Percentiles rank a stretch among this genome's conserved stretches.
Evolutionary conservation across 2,888 invertebrate genomes (phyloP).

Genomic region (Troglohyphantes excavatus): DNA sequence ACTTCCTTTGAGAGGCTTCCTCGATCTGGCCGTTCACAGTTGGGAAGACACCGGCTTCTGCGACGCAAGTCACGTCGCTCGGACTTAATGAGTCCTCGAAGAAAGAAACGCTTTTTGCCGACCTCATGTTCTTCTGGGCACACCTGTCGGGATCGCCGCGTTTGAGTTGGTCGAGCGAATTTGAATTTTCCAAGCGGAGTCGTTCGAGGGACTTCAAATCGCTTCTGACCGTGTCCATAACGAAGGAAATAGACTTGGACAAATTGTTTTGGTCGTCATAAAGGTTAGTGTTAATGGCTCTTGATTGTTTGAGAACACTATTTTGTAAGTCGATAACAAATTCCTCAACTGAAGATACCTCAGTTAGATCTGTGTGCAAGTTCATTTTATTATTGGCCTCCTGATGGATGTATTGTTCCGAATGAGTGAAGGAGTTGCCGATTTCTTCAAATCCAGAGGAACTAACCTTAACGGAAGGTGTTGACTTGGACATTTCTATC

Average conservation of each 20-base stretch:
- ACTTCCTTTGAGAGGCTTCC: constrained; percentile 5
- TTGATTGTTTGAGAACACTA: neutral
- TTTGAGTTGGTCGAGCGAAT: constrained; percentile 22
- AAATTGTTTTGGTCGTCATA: neutral
- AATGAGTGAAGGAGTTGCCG: neutral
- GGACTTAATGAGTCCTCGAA: constrained; percentile 1
- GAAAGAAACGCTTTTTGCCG: constrained; percentile 66
- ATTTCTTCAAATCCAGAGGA: neutral
- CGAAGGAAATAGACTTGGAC: neutral
- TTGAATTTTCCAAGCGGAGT: constrained; percentile 28
- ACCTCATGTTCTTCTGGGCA: constrained; percentile 23
- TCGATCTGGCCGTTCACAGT: constrained; percentile 4
- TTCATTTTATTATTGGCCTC: too few species aligned
- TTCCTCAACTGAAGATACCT: neutral
- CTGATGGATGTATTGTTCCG: neutral
- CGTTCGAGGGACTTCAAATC: constrained; percentile 28
- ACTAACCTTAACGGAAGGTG: constrained; percentile 25
- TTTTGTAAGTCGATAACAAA: neutral
- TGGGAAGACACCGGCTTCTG: neutral
- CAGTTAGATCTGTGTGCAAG: neutral
- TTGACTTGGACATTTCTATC: constrained; percentile 27
- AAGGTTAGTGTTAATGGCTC: too few species aligned
- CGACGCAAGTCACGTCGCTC: neutral
- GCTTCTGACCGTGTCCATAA: neutral
- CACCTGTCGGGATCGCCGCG: neutral